Base-by-base conservation (phyloP, 2,113 vertebrate species). In the Mixornis gularis region DNA sequence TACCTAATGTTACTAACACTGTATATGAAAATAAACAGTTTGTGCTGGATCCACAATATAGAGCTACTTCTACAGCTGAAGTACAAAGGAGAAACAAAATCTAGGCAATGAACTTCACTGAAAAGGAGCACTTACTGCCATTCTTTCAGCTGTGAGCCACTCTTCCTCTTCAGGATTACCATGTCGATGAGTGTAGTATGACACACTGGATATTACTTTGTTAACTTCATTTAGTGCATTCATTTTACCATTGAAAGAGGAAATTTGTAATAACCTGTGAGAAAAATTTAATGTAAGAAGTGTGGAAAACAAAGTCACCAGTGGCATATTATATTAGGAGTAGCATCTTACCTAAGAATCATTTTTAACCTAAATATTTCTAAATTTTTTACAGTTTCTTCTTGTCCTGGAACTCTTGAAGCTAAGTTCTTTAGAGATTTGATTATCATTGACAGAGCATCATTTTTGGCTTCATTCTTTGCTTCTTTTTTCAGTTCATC, bases 361-460 rank as follows among this genome's bases (percentile, higher is more conserved):
- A 99, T 99, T 99, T 99, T 99, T 98, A 99, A 98, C 92, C 99
- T 99, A 99, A 99, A 99, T 98, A 99, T 99, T 98, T 99, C 99
- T 99, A 99, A 99, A 95, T 99, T 99, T 98, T 99, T 99, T 97
- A 99, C 99, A 25, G 99, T 99, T 98, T 99, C 99, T 97, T 99
- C 99, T 97, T 99, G 99, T 90, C 99, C 99, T 85, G 99, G 99
- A 96, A 99, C 99, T 92, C 99, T 98, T 92, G 99, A 99, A 93
- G 99, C 99, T 98, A 99, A 98, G 96, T 99, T 99, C 97, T 99
- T 99, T 94, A 99, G 97, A 95, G 99, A 99, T 97, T 99, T 99
- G 98, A 99, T 99, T 98, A 99, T 99, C 99, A 99, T 99, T 88
- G 99, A 99, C 97, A 99, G 97, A 96, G 99, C 99, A 97, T 99